Conservation (phyloP, 2,797 vertebrate species). For the Lindbergichthys nudifrons region DNA sequence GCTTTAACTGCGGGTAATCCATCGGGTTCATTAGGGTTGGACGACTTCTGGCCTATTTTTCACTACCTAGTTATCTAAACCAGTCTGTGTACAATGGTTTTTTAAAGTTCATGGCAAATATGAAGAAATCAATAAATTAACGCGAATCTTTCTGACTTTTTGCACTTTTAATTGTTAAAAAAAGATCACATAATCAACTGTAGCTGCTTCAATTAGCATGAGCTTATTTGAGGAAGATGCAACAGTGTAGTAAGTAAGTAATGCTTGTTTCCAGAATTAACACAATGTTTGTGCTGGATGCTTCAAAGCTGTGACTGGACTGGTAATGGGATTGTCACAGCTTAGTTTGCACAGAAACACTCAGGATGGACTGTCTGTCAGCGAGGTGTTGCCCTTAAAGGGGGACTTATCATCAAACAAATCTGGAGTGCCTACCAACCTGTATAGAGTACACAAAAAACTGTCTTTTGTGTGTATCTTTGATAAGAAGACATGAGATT, state of each 20-base stretch:
- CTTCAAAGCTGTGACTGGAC: slow-evolving; percentile 11
- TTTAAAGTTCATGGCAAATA: not conserved
- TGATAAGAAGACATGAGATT: too few species aligned
- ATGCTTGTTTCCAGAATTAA: not conserved
- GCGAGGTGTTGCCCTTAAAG: slow-evolving; percentile 17
- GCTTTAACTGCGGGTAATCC: slow-evolving; percentile 71
- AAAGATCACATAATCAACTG: not conserved
- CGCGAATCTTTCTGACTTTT: not conserved
- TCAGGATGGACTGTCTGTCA: slow-evolving; percentile 22
- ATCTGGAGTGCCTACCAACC: too few species aligned
- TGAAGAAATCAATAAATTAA: not conserved
- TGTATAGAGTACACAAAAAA: too few species aligned
- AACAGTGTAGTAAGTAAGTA: not conserved
- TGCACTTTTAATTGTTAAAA: not conserved
- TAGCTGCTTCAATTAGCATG: not conserved
- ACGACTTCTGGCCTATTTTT: slow-evolving; percentile 50
- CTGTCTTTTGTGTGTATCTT: too few species aligned
- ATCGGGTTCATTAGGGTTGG: slow-evolving; percentile 32
- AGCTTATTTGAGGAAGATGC: not conserved
- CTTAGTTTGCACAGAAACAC: slow-evolving; percentile 35
- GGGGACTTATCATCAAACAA: not conserved
- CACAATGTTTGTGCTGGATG: slow-evolving; percentile 2
- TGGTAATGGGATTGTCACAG: slow-evolving; percentile 41
- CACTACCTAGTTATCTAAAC: slow-evolving; percentile 18
- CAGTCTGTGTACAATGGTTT: not conserved